Conservation (phyloP, 23 tunicate genomes). For the Clavelina lepadiformis region DNA sequence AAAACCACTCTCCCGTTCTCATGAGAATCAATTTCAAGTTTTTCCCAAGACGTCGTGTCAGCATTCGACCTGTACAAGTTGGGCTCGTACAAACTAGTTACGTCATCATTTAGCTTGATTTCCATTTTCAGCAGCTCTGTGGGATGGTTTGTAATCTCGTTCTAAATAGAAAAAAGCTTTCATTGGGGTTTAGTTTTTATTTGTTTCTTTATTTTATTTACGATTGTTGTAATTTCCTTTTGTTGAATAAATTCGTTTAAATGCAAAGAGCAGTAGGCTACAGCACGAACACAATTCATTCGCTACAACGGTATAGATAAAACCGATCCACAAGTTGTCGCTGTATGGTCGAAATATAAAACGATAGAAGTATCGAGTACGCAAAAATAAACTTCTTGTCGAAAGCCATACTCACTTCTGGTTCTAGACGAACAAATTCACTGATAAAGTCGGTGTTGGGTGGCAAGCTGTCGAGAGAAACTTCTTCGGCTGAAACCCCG, state of each 20-base stretch:
- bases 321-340: too few species aligned
- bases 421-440: slow-evolving; percentile 27
- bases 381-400: background rate
- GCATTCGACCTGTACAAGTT: slow-evolving; percentile 40
- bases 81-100: slow-evolving; percentile 20
- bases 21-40: slow-evolving; percentile 13
- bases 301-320: too few species aligned
- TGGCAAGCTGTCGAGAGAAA: slow-evolving; percentile 10
- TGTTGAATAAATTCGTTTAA: too few species aligned
- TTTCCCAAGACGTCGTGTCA: slow-evolving; percentile 28
- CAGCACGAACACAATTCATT: too few species aligned
- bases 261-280: too few species aligned
- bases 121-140: background rate
- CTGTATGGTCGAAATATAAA: too few species aligned
- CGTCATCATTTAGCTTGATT: background rate
- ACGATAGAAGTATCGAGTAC: too few species aligned
- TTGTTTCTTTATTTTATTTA: too few species aligned
- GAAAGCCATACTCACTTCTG: slow-evolving; percentile 17
- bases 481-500: slow-evolving; percentile 26
- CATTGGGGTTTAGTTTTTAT: too few species aligned
- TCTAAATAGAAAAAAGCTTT: too few species aligned
- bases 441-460: slow-evolving; percentile 70
- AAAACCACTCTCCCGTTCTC: slow-evolving; percentile 20
- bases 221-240: too few species aligned
- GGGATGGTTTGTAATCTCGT: background rate